Base-by-base conservation (phyloP, 2,888 invertebrate genomes). In the Ptychoptera contaminata region DNA sequence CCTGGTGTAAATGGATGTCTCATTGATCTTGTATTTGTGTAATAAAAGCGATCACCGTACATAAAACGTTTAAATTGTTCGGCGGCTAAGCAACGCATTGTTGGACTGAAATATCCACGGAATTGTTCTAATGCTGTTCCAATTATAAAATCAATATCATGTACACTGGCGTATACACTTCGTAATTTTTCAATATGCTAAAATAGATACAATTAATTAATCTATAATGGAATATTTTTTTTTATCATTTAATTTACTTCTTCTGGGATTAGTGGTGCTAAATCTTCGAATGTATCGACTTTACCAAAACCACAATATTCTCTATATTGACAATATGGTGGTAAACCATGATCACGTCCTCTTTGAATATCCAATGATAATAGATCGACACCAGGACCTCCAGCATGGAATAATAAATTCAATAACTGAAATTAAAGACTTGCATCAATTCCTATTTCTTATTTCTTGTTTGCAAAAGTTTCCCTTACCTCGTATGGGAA, bases 41-140 rank as follows among this genome's bases (percentile, higher is more conserved):
- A 85, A 65, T 77, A 85, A 60, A 79, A 83, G 39, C 79, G 67
- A 56, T 86, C 85, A 1, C 81, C 81, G 45, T 65, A 68, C 58
- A 75, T 72, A 37, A 75, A 58, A 46, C 74, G 67, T 1, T 70
- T 65, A 62, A 81, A 80, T 60, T 84, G 83, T 54, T 79, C 79
- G 2, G 78, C 82, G 5, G 84, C 72, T 38, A 85, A 76, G 53
- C 82, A 77, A 4, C 76, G 73, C 54, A 84, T 82, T 1, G 82
- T 81, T 0, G 72, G 71, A 1, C 84, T 66, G 31, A 80, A 59
- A 8, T 77, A 77, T 1, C 74, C 80, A 0, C 71, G 65, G 1
- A 71, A 59, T 3, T 77, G 72, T 57, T 86, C 86, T 1, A 82
- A 63, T 7, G 83, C 66, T 1, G 79, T 82, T 2, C 81, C 86